A percentile compares a stretch with the other conserved stretches of the same genome.
Evolutionary conservation across 2,797 vertebrate genomes (phyloP).

Genomic region (Cephalopachus bancanus): DNA sequence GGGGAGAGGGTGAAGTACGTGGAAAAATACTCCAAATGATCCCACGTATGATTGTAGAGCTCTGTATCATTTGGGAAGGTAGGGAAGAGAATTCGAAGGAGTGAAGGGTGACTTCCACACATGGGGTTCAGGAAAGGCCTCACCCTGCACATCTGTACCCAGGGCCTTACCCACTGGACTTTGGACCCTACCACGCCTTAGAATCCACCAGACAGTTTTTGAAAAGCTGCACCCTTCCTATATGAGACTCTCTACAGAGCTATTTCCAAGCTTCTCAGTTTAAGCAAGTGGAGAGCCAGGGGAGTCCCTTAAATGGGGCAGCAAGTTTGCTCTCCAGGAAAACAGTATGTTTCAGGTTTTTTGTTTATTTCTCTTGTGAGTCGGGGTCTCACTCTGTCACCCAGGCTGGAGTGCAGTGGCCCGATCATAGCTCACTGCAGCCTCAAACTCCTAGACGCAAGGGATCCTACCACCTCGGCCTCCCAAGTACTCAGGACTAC

Average conservation of each 20-base stretch:
- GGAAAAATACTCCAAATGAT: background rate
- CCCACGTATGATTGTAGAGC: background rate
- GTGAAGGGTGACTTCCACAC: background rate
- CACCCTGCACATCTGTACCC: background rate
- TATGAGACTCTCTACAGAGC: background rate
- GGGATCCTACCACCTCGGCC: too few species aligned
- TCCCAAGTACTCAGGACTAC: too few species aligned
- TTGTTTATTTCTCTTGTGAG: too few species aligned
- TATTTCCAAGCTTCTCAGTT: background rate
- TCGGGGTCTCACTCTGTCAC: too few species aligned
- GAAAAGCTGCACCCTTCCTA: background rate
- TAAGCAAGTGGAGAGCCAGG: background rate
- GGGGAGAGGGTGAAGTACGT: background rate
- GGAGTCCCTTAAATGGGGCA: background rate
- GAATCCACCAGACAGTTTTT: background rate
- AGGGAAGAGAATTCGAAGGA: background rate
- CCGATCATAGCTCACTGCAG: too few species aligned
- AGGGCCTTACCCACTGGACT: background rate
- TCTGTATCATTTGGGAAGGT: background rate
- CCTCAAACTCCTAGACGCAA: too few species aligned
- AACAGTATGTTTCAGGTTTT: background rate
- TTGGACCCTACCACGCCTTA: background rate
- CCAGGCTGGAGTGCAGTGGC: too few species aligned
- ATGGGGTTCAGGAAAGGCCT: background rate
- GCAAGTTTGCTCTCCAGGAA: background rate